These are phyloP conservation scores for Hippocampus guttulatus DNA, from an alignment of 2,113 vertebrate species.

Conservation along the genomic window DNA sequence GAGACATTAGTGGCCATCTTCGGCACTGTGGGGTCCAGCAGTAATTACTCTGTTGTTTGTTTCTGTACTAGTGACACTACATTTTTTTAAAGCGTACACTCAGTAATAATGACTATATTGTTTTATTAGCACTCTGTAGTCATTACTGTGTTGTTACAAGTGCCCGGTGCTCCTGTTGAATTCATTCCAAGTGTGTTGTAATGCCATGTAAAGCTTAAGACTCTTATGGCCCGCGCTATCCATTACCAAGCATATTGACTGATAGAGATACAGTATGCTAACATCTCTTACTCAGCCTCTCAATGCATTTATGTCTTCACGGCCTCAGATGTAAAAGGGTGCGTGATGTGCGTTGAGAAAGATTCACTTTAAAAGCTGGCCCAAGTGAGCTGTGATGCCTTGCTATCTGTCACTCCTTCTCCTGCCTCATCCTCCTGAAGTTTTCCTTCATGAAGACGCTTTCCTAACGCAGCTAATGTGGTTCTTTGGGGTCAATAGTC, in stretches of 20 bases:
- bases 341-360: conserved; percentile 12
- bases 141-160: not conserved
- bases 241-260: conserved; percentile 1
- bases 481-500: not conserved
- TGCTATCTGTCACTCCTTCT: conserved; percentile 1
- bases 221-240: not conserved
- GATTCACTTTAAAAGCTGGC: conserved; percentile 14
- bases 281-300: conserved; percentile 19
- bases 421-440: not conserved
- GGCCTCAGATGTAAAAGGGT: conserved; percentile 6
- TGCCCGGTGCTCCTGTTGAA: not conserved
- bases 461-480: not conserved
- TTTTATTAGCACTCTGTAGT: not conserved
- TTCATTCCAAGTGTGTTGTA: not conserved
- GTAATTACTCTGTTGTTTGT: not conserved
- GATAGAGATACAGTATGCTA: not conserved
- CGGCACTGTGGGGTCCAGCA: not conserved
- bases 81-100: not conserved
- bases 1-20: conserved; percentile 12
- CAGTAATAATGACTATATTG: not conserved
- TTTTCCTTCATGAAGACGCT: conserved; percentile 8
- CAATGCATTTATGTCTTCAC: not conserved
- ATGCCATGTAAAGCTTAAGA: no score
- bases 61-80: no score
- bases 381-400: not conserved